Conservation (phyloP, 2,797 vertebrate genomes). For the Channallabes apus region DNA sequence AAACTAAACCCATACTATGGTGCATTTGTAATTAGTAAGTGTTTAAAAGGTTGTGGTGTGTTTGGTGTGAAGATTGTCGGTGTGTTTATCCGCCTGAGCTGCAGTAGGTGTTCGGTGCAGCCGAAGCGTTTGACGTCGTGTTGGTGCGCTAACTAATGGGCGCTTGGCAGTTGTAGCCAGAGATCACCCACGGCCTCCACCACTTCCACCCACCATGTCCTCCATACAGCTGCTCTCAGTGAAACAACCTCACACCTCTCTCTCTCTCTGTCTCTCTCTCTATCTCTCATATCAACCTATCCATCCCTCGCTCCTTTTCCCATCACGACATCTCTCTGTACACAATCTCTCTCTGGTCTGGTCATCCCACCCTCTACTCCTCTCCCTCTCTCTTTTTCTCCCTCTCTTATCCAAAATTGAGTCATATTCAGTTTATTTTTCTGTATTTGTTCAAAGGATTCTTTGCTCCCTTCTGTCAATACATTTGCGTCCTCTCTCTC, state of each 20-base stretch:
- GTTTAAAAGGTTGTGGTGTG: neutral
- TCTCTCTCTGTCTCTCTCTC: slow-evolving; percentile 51
- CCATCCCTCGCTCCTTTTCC: slow-evolving; percentile 2
- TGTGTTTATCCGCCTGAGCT: slow-evolving; percentile 14
- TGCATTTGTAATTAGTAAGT: neutral
- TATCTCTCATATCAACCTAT: neutral
- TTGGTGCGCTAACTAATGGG: slow-evolving; percentile 74
- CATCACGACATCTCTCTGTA: slow-evolving; percentile 29
- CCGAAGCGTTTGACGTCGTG: slow-evolving; percentile 61
- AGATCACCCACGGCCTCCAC: slow-evolving; percentile 79
- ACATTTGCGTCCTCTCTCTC: neutral
- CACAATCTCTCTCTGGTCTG: slow-evolving; percentile 18
- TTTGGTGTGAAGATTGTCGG: neutral
- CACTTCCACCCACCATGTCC: slow-evolving; percentile 84
- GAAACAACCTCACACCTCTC: slow-evolving; percentile 79
- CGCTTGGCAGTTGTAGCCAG: slow-evolving; percentile 77
- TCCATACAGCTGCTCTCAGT: slow-evolving; percentile 81
- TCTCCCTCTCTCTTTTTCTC: slow-evolving; percentile 44
- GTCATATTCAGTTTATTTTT: slow-evolving; percentile 22
- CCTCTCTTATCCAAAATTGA: slow-evolving; percentile 28
- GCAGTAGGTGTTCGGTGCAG: slow-evolving; percentile 38
- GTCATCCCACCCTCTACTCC: slow-evolving; percentile 26
- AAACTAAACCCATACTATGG: neutral
- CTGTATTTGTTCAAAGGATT: neutral
- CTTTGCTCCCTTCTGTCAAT: neutral